Base-by-base conservation (phyloP, 1,140 invertebrate species). In the Eurosta solidaginis region DNA sequence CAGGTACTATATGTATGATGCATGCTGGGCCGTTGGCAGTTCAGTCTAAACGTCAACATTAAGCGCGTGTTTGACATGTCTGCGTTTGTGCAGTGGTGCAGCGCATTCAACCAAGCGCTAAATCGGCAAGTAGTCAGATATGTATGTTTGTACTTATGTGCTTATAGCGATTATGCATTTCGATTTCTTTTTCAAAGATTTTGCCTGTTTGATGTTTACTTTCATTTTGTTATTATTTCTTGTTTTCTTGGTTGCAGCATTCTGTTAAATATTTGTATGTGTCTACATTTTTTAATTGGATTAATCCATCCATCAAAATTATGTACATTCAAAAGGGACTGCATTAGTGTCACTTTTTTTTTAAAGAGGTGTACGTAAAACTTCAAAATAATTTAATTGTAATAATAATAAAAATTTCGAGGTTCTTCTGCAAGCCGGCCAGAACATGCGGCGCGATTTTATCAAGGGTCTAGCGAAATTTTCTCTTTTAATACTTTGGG, bases 291-390 rank as follows among this genome's bases (percentile, higher is more conserved):
- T 74, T 74, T 74, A 74, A 74, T 74, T 74, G 73, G 73, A 74
- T 74, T 74, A 74, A 68, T 74, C 42, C 44, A 74, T 74, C 73
- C 73, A 47, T 74, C 73, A 74, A 74, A 74, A 74, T 47, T 47
- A 42, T 74, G 22, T 47, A 25, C 73, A 74, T 74, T 74, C 40
- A 68, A 68, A 68, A 33, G 59, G 14, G 59, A 68, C 27, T 68
- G 59, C 29, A 68, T 68, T 68, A 68, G 59, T 68, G 59, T 68
- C 59, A 68, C 27, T 29, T 29, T 68, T 68, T 40, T 40, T n/a
- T 17, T 20, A 36, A 29, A 74, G 29, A 22, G 25, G 14, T 25
- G 7, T n/a, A 59, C 14, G 7, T 3, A 59, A 33, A 59, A 59
- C 5, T 59, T 6, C n/a, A n/a, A n/a, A n/a, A n/a, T n/a, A n/a